Evolutionary conservation across 2,888 invertebrate species (phyloP), one percentile per base, ranked within the genome.

Genomic region (Thelaira solivaga): DNA sequence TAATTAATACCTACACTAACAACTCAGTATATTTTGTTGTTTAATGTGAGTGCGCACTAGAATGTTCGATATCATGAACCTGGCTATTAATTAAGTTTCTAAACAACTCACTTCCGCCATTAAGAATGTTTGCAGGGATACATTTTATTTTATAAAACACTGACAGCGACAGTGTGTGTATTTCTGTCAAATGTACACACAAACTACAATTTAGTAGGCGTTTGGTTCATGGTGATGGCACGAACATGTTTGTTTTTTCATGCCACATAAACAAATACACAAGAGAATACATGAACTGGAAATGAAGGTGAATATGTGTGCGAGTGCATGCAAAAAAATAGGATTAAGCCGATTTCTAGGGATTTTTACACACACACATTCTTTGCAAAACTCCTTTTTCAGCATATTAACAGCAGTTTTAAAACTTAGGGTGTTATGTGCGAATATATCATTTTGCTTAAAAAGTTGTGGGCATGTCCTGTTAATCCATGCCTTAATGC

Each of bases 141-240:
- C n/a, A n/a, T 51, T 53, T 61, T 55, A n/a, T 67, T 51, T 74
- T 53, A n/a, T 2, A 11, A 67, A 61, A 75, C 36, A 67, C 29
- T 45, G 31, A 31, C 3, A 26, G 16, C 1, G 13, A 22, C 7
- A 10, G 2, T 16, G 26, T 26, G 26, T 20, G 18, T 31, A 7
- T 16, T 39, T 31, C 16, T 31, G 31, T 18, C 29, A 8, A n/a
- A 51, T 18, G 39, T 8, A 41, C 18, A 29, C 11, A 57, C 7
- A n/a, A 39, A 49, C 18, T 4, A n/a, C 16, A 24, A 34, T 45
- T 47, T 29, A 49, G 57, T 59, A 39, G 57, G 68, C 55, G 57
- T 47, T 47, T 47, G 34, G 24, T 43, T 53, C 29, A 22, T 43
- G 53, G 24, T 68, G 43, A 34, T 45, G 57, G 18, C 16, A 11